Percentiles rank a stretch among this genome's conserved stretches.
Evolutionary conservation across 2,888 invertebrate genomes (phyloP).

Genomic region (Urechis unicinctus): DNA sequence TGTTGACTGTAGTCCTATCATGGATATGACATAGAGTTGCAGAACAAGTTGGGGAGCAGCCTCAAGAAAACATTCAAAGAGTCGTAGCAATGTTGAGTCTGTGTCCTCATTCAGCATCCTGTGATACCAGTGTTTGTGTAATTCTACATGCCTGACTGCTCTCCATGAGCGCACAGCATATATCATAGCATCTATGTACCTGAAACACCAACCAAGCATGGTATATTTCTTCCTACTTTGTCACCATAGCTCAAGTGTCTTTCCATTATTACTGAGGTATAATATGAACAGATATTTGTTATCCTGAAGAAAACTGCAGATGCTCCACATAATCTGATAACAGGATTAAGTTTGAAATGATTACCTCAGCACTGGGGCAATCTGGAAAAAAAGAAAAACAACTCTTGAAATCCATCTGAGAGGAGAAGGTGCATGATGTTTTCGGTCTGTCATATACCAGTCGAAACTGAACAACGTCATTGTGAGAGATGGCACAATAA

Average conservation of each 20-base stretch:
- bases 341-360: too few relatives aligned
- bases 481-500: neutral
- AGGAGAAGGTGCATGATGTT: neutral
- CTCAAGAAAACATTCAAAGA: constrained; percentile 68
- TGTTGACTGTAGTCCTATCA: constrained; percentile 8
- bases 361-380: constrained; percentile 17
- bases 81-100: constrained; percentile 63
- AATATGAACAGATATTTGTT: too few relatives aligned
- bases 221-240: too few relatives aligned
- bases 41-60: constrained; percentile 68
- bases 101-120: constrained; percentile 42
- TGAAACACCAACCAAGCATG: too few relatives aligned
- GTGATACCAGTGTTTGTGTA: constrained; percentile 10
- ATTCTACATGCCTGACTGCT: neutral
- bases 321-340: too few relatives aligned
- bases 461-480: neutral
- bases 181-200: constrained; percentile 21
- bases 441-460: too few relatives aligned
- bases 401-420: constrained; percentile 12
- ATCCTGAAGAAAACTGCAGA: neutral
- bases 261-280: too few relatives aligned
- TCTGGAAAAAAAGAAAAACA: constrained; percentile 14
- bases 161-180: constrained; percentile 17
- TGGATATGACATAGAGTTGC: constrained; percentile 62
- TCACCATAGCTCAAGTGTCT: too few relatives aligned